Evolutionary conservation across 2,797 vertebrate genomes (phyloP).

Genomic region (Lacerta bilineata): DNA sequence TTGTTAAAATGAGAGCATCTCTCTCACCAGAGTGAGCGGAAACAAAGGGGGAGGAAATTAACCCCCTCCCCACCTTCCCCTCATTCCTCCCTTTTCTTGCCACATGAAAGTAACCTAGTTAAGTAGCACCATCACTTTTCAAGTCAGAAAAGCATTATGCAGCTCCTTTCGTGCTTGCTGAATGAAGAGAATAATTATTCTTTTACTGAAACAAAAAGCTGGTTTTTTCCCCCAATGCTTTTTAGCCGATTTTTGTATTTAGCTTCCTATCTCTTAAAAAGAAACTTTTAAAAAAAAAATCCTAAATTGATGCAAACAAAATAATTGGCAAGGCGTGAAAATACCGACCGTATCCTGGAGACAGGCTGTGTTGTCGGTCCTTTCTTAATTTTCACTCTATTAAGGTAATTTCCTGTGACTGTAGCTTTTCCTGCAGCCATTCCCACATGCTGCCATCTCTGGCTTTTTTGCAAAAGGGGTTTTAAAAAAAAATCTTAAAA

Average conservation of each 20-base stretch:
- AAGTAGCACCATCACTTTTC: constrained; percentile 71
- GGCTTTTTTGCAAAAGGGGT: constrained; percentile 2
- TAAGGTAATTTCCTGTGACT: constrained; percentile 83
- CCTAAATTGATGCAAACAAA: constrained; percentile 78
- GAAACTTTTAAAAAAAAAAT: constrained; percentile 73
- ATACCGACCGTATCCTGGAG: constrained; percentile 76
- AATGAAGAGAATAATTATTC: constrained; percentile 68
- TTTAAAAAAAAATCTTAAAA: background rate
- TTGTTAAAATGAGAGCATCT: constrained; percentile 61
- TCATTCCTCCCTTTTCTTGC: constrained; percentile 67
- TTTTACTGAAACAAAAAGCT: constrained; percentile 74
- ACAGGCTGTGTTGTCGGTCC: constrained; percentile 63
- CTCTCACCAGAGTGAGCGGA: constrained; percentile 55
- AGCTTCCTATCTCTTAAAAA: constrained; percentile 64
- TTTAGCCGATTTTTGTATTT: constrained; percentile 68
- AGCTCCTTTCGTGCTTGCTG: constrained; percentile 54
- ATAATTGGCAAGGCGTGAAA: constrained; percentile 81
- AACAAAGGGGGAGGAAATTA: constrained; percentile 59
- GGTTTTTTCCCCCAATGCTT: constrained; percentile 70
- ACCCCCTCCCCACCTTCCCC: constrained; percentile 59
- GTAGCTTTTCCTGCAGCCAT: constrained; percentile 59
- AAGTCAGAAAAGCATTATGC: constrained; percentile 64
- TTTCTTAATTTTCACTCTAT: constrained; percentile 86
- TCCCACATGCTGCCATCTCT: constrained; percentile 60
- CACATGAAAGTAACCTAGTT: constrained; percentile 67